Evolutionary conservation across 2,888 invertebrate species (phyloP), one percentile per base, ranked within the genome.

Genomic region (Lycocerus yunnanus): DNA sequence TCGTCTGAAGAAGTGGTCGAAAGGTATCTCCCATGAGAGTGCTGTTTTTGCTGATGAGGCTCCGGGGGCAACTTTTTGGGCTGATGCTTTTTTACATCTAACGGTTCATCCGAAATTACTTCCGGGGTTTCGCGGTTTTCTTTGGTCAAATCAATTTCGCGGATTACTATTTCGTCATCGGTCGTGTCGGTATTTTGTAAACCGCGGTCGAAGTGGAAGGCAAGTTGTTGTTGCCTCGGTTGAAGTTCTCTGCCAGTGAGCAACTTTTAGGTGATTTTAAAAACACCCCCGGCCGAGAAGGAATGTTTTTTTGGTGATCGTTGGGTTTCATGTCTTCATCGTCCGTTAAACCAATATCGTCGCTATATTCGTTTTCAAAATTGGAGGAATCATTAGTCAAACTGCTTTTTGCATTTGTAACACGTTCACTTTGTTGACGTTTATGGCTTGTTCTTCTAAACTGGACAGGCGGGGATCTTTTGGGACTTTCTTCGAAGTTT

Each of bases 141-240:
- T 3, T 20, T 2, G 1, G 61, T 63, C 20, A 73, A 60, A 20
- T 73, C 58, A 5, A 69, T 6, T n/a, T 66, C 18, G 11, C 66
- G 15, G 14, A 73, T 63, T 10, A 73, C 9, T 24, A 16, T 60
- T 69, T 73, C 73, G 15, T 73, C 69, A 1, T 69, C 69, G 1
- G 69, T 66, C 3, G 58, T 66, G 24, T 16, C 43, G 14, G 18
- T 20, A 3, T 15, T 14, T 59, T 58, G 13, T 16, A 14, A 43
- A 15, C 18, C 2, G 13, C 58, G 1, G 70, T 1, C 14, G 71
- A 16, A 9, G 61, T 63, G 3, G 61, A 63, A 0, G 61, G 61
- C 6, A 63, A n/a, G n/a, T n/a, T 16, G n/a, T 63, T n/a, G n/a
- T 11, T 14, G 6, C 16, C 15, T 13, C 14, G 10, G 14, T 68